Evolutionary conservation across 2,888 invertebrate genomes (phyloP), one percentile per base, ranked within the genome.

Genomic region (Sphaerophoria rueppellii): DNA sequence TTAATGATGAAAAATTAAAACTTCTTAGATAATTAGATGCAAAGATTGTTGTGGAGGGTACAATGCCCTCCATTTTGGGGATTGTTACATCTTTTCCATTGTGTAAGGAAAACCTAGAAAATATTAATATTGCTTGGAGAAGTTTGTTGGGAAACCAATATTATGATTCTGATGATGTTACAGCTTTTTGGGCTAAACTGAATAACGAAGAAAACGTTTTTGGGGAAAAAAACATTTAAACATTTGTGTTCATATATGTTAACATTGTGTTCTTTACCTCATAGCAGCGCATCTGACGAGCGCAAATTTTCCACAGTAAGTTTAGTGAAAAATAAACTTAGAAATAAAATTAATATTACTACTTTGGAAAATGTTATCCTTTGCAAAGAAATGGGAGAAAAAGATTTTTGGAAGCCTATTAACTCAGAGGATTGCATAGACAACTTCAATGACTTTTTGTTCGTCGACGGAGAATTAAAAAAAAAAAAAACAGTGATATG

Each of bases 221-320:
- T 58, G 54, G 54, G 34, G 63, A 63, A 63, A 65, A 65, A 35
- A 52, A 65, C 16, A 65, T 50, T 50, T 65, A 52, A 37, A 11
- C 4, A 50, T 65, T 52, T 65, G 63, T 65, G 65, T 65, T 65
- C 65, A n/a, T n/a, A n/a, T n/a, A n/a, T n/a, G n/a, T n/a, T n/a
- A n/a, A n/a, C n/a, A n/a, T 52, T 65, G 63, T 65, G 65, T 65
- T 65, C 65, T 48, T 7, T 55, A 12, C 55, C 55, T 12, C 55
- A 55, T 55, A 55, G 55, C 12, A 55, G 55, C 37, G 65, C 65
- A 14, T 50, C 65, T n/a, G 65, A 16, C 9, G 52, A 52, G 37
- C 50, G 50, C 14, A 34, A 50, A 37, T 52, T 65, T 65, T 65
- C 52, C 1, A 52, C 50, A 14, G 37, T 35, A 11, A 52, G 52